Conservation (phyloP, 2,113 vertebrate genomes). For the Eclectus roratus region DNA sequence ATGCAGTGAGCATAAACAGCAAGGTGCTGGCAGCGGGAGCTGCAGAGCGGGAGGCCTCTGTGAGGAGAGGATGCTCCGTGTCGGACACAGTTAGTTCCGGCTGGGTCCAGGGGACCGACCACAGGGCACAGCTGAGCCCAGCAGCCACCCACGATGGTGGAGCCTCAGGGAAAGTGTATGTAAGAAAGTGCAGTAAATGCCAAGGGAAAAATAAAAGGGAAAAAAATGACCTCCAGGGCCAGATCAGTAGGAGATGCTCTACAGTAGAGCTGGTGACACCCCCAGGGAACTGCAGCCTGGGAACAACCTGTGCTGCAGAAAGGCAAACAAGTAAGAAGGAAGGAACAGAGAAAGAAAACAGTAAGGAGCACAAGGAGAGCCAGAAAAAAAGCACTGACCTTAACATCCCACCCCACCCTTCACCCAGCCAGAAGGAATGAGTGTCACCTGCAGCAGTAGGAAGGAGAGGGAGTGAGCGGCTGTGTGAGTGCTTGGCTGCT, state of each 20-base stretch:
- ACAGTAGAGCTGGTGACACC: background rate
- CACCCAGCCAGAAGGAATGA: too few species aligned
- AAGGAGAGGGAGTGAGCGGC: rapidly evolving
- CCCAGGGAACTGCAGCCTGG: background rate
- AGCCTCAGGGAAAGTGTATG: background rate
- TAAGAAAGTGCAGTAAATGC: background rate
- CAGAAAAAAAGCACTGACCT: background rate
- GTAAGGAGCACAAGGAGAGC: rapidly evolving
- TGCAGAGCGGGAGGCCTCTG: background rate
- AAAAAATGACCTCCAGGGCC: background rate
- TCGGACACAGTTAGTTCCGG: rapidly evolving
- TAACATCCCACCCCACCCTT: rapidly evolving
- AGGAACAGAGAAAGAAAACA: background rate
- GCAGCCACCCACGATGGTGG: background rate
- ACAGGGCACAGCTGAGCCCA: background rate
- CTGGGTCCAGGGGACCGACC: rapidly evolving
- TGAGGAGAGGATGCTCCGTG: background rate
- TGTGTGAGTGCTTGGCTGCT: background rate
- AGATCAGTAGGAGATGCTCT: background rate
- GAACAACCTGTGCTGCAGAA: background rate
- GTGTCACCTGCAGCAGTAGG: rapidly evolving
- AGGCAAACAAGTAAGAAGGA: background rate
- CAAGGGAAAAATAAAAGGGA: background rate
- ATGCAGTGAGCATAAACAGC: rapidly evolving
- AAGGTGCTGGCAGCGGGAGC: background rate